Percentiles rank a stretch among this genome's conserved stretches.
These are phyloP conservation scores for Nomada lathburiana DNA, from an alignment of 2,888 invertebrate genomes.

Conservation along the genomic window DNA sequence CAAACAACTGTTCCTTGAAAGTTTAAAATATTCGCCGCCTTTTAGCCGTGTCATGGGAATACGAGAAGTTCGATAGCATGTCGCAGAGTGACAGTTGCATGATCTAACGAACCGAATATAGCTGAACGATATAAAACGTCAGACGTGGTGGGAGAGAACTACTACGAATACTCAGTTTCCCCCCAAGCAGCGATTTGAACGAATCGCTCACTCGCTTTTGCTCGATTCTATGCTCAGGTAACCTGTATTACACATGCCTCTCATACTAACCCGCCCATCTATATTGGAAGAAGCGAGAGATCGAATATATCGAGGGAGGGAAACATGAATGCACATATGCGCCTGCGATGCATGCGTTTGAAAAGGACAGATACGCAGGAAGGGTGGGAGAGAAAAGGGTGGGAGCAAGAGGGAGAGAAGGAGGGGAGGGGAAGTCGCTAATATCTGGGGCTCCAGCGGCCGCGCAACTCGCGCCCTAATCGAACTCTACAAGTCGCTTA, in stretches of 20 bases:
- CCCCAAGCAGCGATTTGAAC: conserved; percentile 50
- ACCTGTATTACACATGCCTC: conserved; percentile 55
- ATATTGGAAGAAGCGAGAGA: conserved; percentile 45
- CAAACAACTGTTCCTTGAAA: conserved; percentile 24
- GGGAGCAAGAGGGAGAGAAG: conserved; percentile 32
- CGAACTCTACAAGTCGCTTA: conserved; percentile 78
- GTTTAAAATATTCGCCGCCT: conserved; percentile 49
- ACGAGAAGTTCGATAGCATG: conserved; percentile 71
- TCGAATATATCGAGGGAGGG: conserved; percentile 10
- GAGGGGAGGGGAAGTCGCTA: conserved; percentile 81
- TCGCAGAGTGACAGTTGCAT: conserved; percentile 75
- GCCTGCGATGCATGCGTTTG: conserved; percentile 12
- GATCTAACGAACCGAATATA: conserved; percentile 78
- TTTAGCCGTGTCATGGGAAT: conserved; percentile 58
- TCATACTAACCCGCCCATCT: conserved; percentile 61
- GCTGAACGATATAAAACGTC: conserved; percentile 74
- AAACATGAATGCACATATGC: conserved; percentile 3
- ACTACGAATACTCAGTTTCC: conserved; percentile 55
- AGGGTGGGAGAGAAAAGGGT: conserved; percentile 27
- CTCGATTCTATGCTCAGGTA: conserved; percentile 50
- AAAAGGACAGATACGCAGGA: conserved; percentile 9
- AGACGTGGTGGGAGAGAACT: conserved; percentile 51
- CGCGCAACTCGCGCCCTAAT: conserved; percentile 82
- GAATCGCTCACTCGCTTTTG: conserved; percentile 63
- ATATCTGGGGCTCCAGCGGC: conserved; percentile 84